Base-by-base conservation (phyloP, 2,888 invertebrate species). In the Plagodis pulveraria region DNA sequence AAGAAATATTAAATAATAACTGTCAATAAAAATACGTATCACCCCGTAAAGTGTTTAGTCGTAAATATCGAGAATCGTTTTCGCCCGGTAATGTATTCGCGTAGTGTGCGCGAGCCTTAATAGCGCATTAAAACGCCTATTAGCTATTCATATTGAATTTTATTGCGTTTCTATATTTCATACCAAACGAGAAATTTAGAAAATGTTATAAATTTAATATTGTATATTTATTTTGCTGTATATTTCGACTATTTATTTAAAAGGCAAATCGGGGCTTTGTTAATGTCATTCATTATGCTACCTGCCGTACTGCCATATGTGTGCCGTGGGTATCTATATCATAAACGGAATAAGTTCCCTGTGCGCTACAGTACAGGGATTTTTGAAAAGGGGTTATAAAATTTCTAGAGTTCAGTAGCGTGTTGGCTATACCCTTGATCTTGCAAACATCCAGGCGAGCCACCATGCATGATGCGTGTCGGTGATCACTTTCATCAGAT, bases 1-100 rank as follows among this genome's bases (percentile, higher is more conserved):
- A 85, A 86, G 86, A 82, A 76, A 85, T 80, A 83, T 77, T 74
- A 81, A 85, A 86, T 81, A 76, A 80, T 84, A 83, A 85, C 80
- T 81, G 83, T 81, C 86, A 79, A 85, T 84, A 84, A 87, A 85
- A 77, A 70, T 70, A 74, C 77, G 71, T 78, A 81, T 78, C 78
- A 70, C 69, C 69, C 72, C 72, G 70, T 71, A 73, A 80, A 80
- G 77, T 81, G 78, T 76, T 80, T 71, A 70, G 71, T 81, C 80
- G 76, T 83, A 81, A 83, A 84, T 78, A 81, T 76, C 69, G 71
- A 66, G 73, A 71, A 77, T 67, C 80, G 72, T 73, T 77, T 60
- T 63, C 65, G 68, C 36, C 62, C 54, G 68, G 69, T 78, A 76
- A 79, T 74, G 72, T 80, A 76, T 75, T 75, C 80, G 77, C 66